Percentiles rank a stretch among this genome's conserved stretches.
These are phyloP conservation scores for Crioceris asparagi DNA, from an alignment of 2,888 invertebrate species.

Conservation along the genomic window DNA sequence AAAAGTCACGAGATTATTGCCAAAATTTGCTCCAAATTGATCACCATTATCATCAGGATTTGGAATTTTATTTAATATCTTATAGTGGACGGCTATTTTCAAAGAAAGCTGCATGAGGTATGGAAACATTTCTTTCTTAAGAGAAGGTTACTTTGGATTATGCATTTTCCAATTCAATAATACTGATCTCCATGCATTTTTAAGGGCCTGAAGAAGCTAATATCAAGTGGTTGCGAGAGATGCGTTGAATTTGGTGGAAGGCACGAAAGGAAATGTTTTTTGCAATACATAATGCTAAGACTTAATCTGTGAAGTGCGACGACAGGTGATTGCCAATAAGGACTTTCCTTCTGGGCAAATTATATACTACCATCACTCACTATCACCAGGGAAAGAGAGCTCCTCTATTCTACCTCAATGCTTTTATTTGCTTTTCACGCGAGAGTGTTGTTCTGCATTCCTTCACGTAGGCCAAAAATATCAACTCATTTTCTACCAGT, in stretches of 20 bases:
- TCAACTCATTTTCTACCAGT: no score
- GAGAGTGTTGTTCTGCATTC: no score
- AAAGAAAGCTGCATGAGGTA: constrained; percentile 1
- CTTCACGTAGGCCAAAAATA: no score
- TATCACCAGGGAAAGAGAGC: no score
- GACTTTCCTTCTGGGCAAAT: no score
- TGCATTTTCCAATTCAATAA: constrained; percentile 6
- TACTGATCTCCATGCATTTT: constrained; percentile 5
- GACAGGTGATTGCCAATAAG: no score
- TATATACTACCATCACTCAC: no score
- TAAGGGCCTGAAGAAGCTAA: constrained; percentile 4
- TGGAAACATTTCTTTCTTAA: no score
- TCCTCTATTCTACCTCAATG: no score
- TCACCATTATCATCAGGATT: constrained; percentile 8
- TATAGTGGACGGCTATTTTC: constrained; percentile 6
- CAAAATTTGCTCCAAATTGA: constrained; percentile 9
- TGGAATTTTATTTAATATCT: constrained; percentile 14
- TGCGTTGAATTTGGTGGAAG: constrained; percentile 11
- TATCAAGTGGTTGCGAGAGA: constrained; percentile 8
- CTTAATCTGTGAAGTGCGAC: constrained; percentile 11
- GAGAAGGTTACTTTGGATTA: constrained; percentile 4
- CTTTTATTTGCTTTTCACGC: no score
- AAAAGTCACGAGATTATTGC: constrained; percentile 13
- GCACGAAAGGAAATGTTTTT: constrained; percentile 10
- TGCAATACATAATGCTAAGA: constrained; percentile 4